These are phyloP conservation scores for Nicator chloris DNA, from an alignment of 2,113 vertebrate genomes.

Conservation along the genomic window DNA sequence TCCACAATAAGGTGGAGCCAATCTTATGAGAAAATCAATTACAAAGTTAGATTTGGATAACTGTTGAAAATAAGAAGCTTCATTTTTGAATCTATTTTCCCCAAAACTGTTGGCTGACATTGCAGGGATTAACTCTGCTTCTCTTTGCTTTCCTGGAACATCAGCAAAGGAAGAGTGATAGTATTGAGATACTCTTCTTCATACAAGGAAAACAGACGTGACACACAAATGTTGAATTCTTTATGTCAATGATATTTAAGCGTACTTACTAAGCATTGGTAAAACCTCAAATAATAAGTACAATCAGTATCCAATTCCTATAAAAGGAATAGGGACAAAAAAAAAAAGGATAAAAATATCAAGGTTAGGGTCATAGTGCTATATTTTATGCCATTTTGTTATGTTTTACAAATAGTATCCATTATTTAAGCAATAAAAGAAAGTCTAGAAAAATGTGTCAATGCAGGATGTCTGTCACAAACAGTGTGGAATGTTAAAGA, in stretches of 20 bases:
- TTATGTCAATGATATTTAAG: background rate
- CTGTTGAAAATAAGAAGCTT: background rate
- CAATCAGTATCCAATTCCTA: background rate
- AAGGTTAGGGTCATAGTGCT: background rate
- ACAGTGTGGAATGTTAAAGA: background rate
- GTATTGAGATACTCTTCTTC: background rate
- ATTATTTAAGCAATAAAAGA: background rate
- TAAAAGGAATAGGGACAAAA: fast-evolving
- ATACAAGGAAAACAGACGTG: background rate
- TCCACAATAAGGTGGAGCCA: background rate
- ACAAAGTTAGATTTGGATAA: background rate
- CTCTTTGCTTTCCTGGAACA: background rate
- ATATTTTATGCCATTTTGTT: background rate
- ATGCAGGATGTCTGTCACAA: background rate
- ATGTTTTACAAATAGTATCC: background rate
- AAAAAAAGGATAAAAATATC: background rate
- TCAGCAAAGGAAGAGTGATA: background rate
- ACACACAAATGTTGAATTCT: background rate
- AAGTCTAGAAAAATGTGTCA: background rate
- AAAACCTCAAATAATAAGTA: background rate
- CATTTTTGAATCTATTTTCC: background rate
- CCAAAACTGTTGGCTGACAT: background rate
- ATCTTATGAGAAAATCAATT: background rate
- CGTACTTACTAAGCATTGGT: background rate
- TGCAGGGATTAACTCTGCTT: background rate